Base-by-base conservation (phyloP, 2,888 invertebrate genomes). In the Hirtodrosophila alboralis region DNA sequence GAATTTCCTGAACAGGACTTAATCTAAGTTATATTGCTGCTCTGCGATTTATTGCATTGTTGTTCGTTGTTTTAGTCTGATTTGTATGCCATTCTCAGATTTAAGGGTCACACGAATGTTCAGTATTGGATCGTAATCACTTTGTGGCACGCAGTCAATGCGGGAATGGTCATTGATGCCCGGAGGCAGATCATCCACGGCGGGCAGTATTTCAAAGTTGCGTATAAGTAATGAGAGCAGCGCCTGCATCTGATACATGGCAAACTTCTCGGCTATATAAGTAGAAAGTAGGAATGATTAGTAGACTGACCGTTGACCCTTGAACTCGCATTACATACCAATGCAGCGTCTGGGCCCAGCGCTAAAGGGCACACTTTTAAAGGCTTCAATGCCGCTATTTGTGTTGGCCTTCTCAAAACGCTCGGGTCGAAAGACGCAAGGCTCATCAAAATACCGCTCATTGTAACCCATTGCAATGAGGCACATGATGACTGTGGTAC, bases 271-370 rank as follows among this genome's bases (percentile, higher is more conserved):
- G 44, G 91, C 91, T 88, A 31, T 0, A 57, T n/a, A 47, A 7
- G 4, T 13, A 5, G 13, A 1, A 1, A 6, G 2, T 14, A 6
- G 9, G 3, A 1, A 6, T n/a, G 27, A 1, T 37, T 5, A 31
- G 5, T 5, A 5, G 14, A 1, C 3, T 5, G 1, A 8, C 0
- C 10, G 16, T 23, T 9, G 4, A 4, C 12, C 6, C 8, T 27
- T 9, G 4, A 4, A n/a, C 6, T n/a, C 8, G 1, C 1, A 5
- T 1, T 1, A 28, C 62, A 28, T 47, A 84, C 84, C 84, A 37
- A 84, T 77, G 75, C 93, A 93, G 68, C 93, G 93, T 51, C 93
- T 91, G 0, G 93, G 92, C 0, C 93, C 93, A 21, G 93, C 93
- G 72, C 93, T 93, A 62, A 94, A 94, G 0, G 93, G 92, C 7